Conservation (phyloP, 2,888 invertebrate genomes). For the Cryptocephalus moraei region DNA sequence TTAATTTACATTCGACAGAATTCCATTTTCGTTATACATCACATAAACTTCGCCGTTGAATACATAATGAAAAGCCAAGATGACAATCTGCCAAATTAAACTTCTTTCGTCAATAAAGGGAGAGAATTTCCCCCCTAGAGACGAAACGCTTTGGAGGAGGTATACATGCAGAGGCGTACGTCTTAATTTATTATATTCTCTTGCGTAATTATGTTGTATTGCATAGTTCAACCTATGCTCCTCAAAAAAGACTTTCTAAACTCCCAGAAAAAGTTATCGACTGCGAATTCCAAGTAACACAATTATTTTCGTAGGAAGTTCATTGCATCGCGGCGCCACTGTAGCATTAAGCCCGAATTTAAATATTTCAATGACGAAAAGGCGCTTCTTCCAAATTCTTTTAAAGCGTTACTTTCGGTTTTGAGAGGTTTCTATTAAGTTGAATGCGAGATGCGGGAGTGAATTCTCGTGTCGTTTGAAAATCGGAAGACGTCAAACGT, state of each 20-base stretch:
- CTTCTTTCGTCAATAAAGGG: slow-evolving; percentile 25
- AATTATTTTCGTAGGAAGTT: too few relatives aligned
- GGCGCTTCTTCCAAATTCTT: slow-evolving; percentile 25
- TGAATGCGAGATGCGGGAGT: slow-evolving; percentile 11
- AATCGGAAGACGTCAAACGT: slow-evolving; percentile 6
- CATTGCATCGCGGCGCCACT: too few relatives aligned
- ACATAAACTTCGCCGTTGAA: slow-evolving; percentile 14
- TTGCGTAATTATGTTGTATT: too few relatives aligned
- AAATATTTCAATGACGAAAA: not conserved
- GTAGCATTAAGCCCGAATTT: too few relatives aligned
- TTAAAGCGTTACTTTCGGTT: slow-evolving; percentile 20
- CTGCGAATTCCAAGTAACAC: too few relatives aligned
- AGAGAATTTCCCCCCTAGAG: slow-evolving; percentile 3
- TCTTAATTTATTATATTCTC: too few relatives aligned
- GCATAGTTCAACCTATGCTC: too few relatives aligned
- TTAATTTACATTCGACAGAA: slow-evolving; percentile 17
- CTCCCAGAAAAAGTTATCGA: too few relatives aligned
- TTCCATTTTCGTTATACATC: slow-evolving; percentile 20
- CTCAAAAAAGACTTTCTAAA: too few relatives aligned
- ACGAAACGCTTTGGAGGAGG: slow-evolving; percentile 4
- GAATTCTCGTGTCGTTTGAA: slow-evolving; percentile 11
- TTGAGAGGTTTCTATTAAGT: slow-evolving; percentile 13
- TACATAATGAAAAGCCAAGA: slow-evolving; percentile 19
- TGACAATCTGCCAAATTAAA: slow-evolving; percentile 30
- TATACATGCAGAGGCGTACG: slow-evolving; percentile 2